These are phyloP conservation scores for Polydrusus cervinus DNA, from an alignment of 2,888 invertebrate genomes.

Conservation along the genomic window DNA sequence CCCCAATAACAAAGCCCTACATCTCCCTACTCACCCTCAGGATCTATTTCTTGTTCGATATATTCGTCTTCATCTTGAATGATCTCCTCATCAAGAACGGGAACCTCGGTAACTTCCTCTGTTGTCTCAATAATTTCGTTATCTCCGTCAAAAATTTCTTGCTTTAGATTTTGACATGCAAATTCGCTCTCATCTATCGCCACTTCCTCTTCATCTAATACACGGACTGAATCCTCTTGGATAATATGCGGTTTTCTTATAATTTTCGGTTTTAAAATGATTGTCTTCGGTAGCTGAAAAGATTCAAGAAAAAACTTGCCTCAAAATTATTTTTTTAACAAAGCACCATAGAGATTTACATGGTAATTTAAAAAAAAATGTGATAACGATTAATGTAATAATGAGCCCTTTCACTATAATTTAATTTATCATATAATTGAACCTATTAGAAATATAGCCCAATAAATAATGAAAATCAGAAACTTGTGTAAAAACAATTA, in stretches of 20 bases:
- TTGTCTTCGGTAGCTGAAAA: slow-evolving; percentile 62
- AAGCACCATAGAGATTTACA: too few relatives aligned
- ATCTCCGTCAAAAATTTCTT: slow-evolving; percentile 47
- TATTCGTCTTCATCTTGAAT: slow-evolving; percentile 56
- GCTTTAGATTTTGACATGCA: slow-evolving; percentile 48
- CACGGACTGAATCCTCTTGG: slow-evolving; percentile 28
- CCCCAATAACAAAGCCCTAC: too few relatives aligned
- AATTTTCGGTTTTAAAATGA: slow-evolving; percentile 62
- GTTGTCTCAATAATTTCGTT: slow-evolving; percentile 33
- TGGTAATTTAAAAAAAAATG: too few relatives aligned
- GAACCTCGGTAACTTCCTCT: slow-evolving; percentile 49
- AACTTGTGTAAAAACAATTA: too few relatives aligned
- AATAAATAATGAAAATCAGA: too few relatives aligned
- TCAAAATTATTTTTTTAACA: too few relatives aligned
- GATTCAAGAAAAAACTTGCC: not conserved
- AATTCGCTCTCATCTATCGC: slow-evolving; percentile 56
- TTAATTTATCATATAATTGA: too few relatives aligned
- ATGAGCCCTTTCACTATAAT: too few relatives aligned
- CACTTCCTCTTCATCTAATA: slow-evolving; percentile 57
- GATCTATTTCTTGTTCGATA: slow-evolving; percentile 50
- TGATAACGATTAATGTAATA: too few relatives aligned
- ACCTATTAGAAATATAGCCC: too few relatives aligned
- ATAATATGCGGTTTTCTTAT: slow-evolving; percentile 52
- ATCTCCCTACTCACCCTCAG: slow-evolving; percentile 40
- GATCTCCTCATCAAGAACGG: slow-evolving; percentile 55